phyloP scores from a whole-genome alignment of 2,888 invertebrate genomes.

The Auanema freiburgensis region DNA sequence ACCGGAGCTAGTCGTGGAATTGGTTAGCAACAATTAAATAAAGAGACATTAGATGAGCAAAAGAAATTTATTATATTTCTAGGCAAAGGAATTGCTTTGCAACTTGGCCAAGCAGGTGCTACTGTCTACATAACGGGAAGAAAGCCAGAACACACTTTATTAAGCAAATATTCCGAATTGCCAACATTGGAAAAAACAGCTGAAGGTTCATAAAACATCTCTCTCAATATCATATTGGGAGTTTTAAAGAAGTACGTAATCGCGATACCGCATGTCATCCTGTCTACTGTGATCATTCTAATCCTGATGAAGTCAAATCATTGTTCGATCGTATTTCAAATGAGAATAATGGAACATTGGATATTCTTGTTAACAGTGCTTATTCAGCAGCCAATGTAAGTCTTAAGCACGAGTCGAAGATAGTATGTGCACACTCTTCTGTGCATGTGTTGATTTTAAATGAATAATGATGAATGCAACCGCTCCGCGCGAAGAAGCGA shows the following conservation, averaged over 20 bases:
- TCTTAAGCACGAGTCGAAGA: not conserved
- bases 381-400: constrained; percentile 61
- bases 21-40: constrained; percentile 6
- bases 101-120: constrained; percentile 14
- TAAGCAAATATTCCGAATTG: not conserved
- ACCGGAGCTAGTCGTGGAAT: constrained; percentile 17
- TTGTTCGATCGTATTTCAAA: constrained; percentile 65
- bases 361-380: constrained; percentile 67
- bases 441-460: too few relatives aligned
- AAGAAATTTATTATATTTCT: not conserved
- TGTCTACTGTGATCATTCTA: constrained; percentile 30
- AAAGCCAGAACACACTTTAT: constrained; percentile 9
- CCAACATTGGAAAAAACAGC: constrained; percentile 15
- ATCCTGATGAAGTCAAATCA: constrained; percentile 29
- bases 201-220: constrained; percentile 2
- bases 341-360: constrained; percentile 66
- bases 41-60: not conserved
- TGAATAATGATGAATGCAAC: too few relatives aligned
- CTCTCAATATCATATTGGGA: constrained; percentile 3
- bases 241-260: constrained; percentile 19
- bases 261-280: constrained; percentile 27
- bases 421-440: too few relatives aligned
- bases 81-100: constrained; percentile 18
- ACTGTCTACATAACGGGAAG: constrained; percentile 13
- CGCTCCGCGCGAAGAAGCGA: too few relatives aligned